Percentiles rank a stretch among this genome's conserved stretches.
phyloP scores from a whole-genome alignment of 2,797 vertebrate genomes.

The Lacerta agilis region DNA sequence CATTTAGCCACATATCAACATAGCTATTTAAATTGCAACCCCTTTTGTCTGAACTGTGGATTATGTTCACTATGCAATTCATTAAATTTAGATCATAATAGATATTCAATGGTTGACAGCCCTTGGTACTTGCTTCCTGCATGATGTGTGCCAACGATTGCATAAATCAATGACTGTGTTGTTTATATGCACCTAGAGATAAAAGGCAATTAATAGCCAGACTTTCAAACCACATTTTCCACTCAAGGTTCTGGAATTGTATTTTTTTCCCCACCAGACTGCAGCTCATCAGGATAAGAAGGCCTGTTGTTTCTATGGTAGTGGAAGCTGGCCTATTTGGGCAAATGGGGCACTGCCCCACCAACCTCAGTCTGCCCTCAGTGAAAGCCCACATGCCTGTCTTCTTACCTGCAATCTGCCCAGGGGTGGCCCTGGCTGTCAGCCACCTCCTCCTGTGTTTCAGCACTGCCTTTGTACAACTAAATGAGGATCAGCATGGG shows the following conservation, averaged over 20 bases:
- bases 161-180: neutral
- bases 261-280: neutral
- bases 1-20: neutral
- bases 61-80: neutral
- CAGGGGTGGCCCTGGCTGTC: no score
- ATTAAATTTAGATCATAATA: neutral
- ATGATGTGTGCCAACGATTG: neutral
- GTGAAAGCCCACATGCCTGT: no score
- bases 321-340: no score
- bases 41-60: neutral
- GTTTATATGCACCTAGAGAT: neutral
- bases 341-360: no score
- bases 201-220: neutral
- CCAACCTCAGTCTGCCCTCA: no score
- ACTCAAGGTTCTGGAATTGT: neutral
- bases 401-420: no score
- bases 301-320: neutral
- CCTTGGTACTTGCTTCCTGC: neutral
- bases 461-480: no score
- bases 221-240: neutral
- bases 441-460: no score
- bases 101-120: neutral
- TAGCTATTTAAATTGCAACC: neutral
- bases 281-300: neutral
- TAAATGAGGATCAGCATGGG: no score